Evolutionary conservation across 2,888 invertebrate genomes (phyloP), one percentile per base, ranked within the genome.

Genomic region (Netelia fuscicornis): DNA sequence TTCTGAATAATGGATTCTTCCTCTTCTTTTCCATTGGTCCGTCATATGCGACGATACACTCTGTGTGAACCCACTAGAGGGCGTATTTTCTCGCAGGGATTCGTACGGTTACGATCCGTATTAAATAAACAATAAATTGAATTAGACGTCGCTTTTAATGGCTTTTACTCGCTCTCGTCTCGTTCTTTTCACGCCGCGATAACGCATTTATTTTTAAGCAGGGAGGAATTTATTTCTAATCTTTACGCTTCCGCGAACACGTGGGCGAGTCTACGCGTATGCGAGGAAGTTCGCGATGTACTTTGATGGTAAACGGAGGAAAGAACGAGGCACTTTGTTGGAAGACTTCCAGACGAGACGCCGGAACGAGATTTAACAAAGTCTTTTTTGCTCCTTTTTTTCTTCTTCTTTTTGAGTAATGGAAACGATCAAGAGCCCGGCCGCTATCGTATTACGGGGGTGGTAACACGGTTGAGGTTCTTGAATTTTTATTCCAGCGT

Each of bases 1-100:
- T 20, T 48, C n/a, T 68, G 60, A 81, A 75, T 75, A 67, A 82
- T 77, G 65, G 65, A 82, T 58, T 76, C 52, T 70, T 65, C 11
- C 23, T 77, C 30, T 64, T 17, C 17, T 25, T 20, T 20, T 6
- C 1, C 17, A 58, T 10, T 62, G 42, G 0, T 1, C 30, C 30
- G 30, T 2, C 0, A 11, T 13, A 48, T 13, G 11, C 48, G 11
- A 13, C 10, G 2, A 11, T 13, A 11, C 48, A 11, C 48, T 48
- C 0, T 13, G 48, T 0, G 13, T 0, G 17, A 17, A 11, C 11
- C 2, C 48, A 2, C 13, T 2, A 11, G 11, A 0, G 30, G 30
- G 30, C 48, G 48, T 48, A 11, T 48, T 48, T 48, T 2, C 48
- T 48, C 9, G 11, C 13, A 48, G 13, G 48, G 48, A 13, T 48